phyloP scores from a whole-genome alignment of 2,888 invertebrate species.

The Orthosia cruda region DNA sequence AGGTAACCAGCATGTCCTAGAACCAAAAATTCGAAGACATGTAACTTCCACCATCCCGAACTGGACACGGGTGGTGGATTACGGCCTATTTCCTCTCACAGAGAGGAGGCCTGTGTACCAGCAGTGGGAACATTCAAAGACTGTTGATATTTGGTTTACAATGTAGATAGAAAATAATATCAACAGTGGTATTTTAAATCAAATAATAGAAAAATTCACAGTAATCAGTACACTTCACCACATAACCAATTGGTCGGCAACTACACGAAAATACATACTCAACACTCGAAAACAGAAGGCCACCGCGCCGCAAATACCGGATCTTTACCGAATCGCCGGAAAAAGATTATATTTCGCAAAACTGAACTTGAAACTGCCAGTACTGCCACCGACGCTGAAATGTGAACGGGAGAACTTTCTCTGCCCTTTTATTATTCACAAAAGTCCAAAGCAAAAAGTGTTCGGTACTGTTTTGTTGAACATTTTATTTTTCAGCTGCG shows the following conservation, averaged over 20 bases:
- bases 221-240: background rate
- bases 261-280: conserved; percentile 25
- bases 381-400: conserved; percentile 65
- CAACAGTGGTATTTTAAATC: no score
- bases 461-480: conserved; percentile 48
- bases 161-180: no score
- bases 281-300: conserved; percentile 28
- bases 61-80: no score
- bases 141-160: no score
- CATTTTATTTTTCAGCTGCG: conserved; percentile 60
- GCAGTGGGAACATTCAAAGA: no score
- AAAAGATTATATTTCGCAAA: conserved; percentile 56
- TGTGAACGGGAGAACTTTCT: conserved; percentile 64
- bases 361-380: conserved; percentile 58
- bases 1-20: no score
- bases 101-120: no score
- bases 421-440: conserved; percentile 61
- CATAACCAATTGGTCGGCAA: conserved; percentile 5
- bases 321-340: conserved; percentile 45
- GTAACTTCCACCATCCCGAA: no score
- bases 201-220: background rate
- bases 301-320: conserved; percentile 26
- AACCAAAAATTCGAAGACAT: no score
- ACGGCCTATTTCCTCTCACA: no score
- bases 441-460: conserved; percentile 66